Evolutionary conservation across 2,797 vertebrate genomes (phyloP), one percentile per base, ranked within the genome.

Genomic region (Hemibagrus guttatus): DNA sequence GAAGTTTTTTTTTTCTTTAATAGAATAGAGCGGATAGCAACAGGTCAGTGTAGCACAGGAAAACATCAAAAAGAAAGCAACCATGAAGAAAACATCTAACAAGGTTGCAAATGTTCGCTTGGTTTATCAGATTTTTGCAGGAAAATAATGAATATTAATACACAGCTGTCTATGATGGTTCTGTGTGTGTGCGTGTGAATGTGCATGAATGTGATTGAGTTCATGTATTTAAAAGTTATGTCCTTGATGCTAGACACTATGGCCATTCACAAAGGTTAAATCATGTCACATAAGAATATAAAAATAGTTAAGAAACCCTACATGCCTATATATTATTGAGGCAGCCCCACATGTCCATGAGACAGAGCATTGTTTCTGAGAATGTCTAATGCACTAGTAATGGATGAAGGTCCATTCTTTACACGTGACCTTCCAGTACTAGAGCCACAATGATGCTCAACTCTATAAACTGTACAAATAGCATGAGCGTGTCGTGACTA

Each of bases 111-210:
- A 74, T 74, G 69, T 72, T 46, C 49, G 13, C 13, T 52, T n/a
- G 23, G 46, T 75, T 75, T 75, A 17, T 75, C 46, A 52, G 52
- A 76, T 31, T 76, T 49, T 49, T 16, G 0, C n/a, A 52, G n/a
- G n/a, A 31, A 31, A 76, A 28, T 31, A 9, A 54, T 76, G 16
- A 78, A 78, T 78, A 78, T 78, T 78, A 78, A 78, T 58, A 78
- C 54, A 31, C 17, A 78, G 19, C 28, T 78, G 52, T 31, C 28
- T 56, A 9, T 58, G 28, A 4, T 78, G 28, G 14, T 31, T 76
- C n/a, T 28, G 46, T 16, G 68, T 71, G 68, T 69, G 31, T 35
- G 66, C 19, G 66, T 69, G 66, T 72, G 23, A 26, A 11, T 42
- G 68, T 12, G 35, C 21, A 13, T 35, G n/a, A 75, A 13, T 54